Base-by-base conservation (phyloP, 2,113 vertebrate genomes). In the Sarotherodon lohbergeri region DNA sequence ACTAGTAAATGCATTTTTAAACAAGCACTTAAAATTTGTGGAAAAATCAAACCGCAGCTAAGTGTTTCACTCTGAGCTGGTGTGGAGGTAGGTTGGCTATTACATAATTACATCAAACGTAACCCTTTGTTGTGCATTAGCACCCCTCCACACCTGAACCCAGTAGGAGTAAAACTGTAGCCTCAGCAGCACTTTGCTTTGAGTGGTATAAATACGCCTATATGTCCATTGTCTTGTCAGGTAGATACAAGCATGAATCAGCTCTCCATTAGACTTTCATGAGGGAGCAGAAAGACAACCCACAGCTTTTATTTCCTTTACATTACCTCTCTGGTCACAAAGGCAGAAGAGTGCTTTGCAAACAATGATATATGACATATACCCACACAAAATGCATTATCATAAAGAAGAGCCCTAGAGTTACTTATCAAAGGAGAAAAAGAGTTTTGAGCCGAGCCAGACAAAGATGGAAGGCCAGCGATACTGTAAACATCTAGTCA, bases 201-300 rank as follows among this genome's bases (percentile, higher is more conserved):
- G 94, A 95, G 95, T 94, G 94, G 84, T 88, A 85, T 91, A 89
- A 90, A 93, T 83, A 91, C 57, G 32, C 93, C 90, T 90, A 86
- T 88, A 89, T 10, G 83, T 89, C 86, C 87, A 87, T 88, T 94
- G 94, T 94, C 93, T 93, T 86, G 92, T 90, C 48, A 57, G 85
- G 76, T 68, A 80, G 90, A 89, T 83, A n/a, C 73, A 29, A 66
- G 89, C 86, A 90, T 96, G 94, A 93, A 94, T 95, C 95, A 93
- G 90, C 92, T 73, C 82, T 81, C 78, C 92, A 93, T 94, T 94
- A 93, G 89, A 91, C 93, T 94, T 95, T 89, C 93, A 94, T 91
- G 87, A 94, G 90, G 88, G 92, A 91, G 87, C 93, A 90, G 85
- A 86, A 90, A 89, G 91, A 93, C 94, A 92, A 85, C 88, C 89